These are phyloP conservation scores for Leptoteleia sp. DNA, from an alignment of 1,140 invertebrate genomes.

Conservation along the genomic window DNA sequence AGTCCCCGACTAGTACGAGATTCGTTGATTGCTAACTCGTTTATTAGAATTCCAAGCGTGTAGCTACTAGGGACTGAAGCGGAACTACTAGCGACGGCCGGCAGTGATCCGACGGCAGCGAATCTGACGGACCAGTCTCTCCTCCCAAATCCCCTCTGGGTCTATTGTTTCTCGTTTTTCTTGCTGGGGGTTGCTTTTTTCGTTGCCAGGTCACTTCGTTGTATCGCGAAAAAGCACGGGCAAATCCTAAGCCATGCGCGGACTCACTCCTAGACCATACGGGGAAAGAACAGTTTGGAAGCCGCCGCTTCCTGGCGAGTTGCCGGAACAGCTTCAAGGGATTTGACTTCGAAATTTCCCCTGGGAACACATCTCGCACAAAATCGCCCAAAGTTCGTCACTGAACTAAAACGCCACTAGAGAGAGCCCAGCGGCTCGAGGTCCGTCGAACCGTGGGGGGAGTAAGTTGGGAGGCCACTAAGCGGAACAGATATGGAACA, in stretches of 20 bases:
- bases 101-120: conserved; percentile 10
- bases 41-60: neutral
- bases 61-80: neutral
- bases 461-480: neutral
- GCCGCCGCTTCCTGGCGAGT: too few species aligned
- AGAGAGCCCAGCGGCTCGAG: too few species aligned
- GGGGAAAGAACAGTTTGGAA: too few species aligned
- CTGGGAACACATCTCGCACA: conserved; percentile 5
- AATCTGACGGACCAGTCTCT: neutral
- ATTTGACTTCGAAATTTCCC: neutral
- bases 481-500: neutral
- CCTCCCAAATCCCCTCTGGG: neutral
- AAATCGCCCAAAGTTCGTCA: conserved; percentile 6
- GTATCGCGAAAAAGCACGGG: conserved; percentile 13
- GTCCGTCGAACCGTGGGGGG: too few species aligned
- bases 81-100: conserved; percentile 29
- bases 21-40: conserved; percentile 21
- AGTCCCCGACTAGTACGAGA: too few species aligned
- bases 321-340: too few species aligned
- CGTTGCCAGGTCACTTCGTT: conserved; percentile 28
- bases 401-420: conserved; percentile 27
- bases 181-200: neutral
- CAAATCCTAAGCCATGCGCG: neutral
- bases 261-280: too few species aligned
- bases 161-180: neutral